Evolutionary conservation across 2,113 vertebrate species (phyloP).

Genomic region (Lucifuga dentata): DNA sequence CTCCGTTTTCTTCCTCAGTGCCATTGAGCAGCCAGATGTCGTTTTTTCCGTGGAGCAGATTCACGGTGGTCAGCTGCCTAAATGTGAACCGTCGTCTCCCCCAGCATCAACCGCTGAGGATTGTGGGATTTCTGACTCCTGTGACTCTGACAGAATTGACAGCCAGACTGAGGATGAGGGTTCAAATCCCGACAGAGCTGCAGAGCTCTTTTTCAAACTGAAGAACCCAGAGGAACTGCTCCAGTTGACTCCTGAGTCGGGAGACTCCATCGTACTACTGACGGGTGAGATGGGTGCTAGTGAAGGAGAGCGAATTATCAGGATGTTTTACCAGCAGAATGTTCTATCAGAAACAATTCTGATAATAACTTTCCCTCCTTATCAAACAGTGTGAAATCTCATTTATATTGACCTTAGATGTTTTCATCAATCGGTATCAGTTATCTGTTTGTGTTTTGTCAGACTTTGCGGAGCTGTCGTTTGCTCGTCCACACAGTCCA

Average conservation of each 20-base stretch:
- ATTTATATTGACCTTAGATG: neutral
- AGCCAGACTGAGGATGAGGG: neutral
- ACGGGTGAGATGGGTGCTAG: conserved; percentile 56
- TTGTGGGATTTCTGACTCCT: neutral
- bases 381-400: neutral
- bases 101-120: neutral
- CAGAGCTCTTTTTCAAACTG: conserved; percentile 51
- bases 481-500: conserved; percentile 67
- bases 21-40: conserved; percentile 84
- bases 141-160: neutral
- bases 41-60: conserved; percentile 88
- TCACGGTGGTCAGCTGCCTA: conserved; percentile 23
- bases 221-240: conserved; percentile 69
- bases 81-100: conserved; percentile 14
- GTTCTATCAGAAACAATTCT: no score
- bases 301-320: no score
- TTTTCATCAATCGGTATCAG: neutral
- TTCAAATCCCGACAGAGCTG: neutral
- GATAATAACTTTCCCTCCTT: no score
- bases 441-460: neutral
- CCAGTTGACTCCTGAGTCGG: conserved; percentile 47
- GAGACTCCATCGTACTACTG: conserved; percentile 62
- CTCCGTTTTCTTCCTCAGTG: conserved; percentile 68
- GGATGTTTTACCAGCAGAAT: no score
- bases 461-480: conserved; percentile 77